phyloP scores from a whole-genome alignment of 2,888 invertebrate species.

The Autographa gamma region DNA sequence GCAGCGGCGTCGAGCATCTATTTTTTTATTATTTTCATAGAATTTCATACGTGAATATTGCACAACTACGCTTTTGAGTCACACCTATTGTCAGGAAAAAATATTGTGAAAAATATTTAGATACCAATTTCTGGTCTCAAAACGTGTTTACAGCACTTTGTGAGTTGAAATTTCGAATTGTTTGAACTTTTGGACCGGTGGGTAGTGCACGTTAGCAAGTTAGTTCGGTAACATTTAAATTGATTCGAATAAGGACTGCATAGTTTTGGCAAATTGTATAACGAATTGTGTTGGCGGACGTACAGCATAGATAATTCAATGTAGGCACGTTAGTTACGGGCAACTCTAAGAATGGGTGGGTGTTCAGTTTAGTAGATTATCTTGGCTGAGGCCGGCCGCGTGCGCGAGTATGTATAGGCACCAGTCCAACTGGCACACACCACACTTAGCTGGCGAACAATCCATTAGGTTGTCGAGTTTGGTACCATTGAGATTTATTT shows the following conservation, averaged over 20 bases:
- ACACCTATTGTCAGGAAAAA: constrained; percentile 54
- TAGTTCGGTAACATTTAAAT: constrained; percentile 33
- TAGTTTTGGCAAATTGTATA: constrained; percentile 47
- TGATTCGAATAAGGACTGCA: constrained; percentile 27
- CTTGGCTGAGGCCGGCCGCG: constrained; percentile 71
- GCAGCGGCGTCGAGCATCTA: constrained; percentile 62
- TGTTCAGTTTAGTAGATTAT: constrained; percentile 77
- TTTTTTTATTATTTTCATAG: constrained; percentile 77
- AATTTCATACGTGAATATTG: constrained; percentile 75
- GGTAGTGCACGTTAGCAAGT: constrained; percentile 5
- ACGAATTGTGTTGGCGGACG: constrained; percentile 55
- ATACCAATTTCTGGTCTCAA: background rate
- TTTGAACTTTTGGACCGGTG: background rate
- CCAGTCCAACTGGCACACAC: constrained; percentile 80
- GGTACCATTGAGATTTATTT: constrained; percentile 72
- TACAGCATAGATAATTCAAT: constrained; percentile 69
- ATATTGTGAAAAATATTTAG: constrained; percentile 19
- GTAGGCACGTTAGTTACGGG: constrained; percentile 63
- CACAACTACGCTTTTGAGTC: constrained; percentile 51
- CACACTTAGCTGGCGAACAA: constrained; percentile 75
- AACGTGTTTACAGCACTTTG: constrained; percentile 5
- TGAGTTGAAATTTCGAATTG: background rate
- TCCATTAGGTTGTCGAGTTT: constrained; percentile 82
- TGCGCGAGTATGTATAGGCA: constrained; percentile 73
- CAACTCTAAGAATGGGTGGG: constrained; percentile 67